Conservation (phyloP, 2,888 invertebrate genomes). For the Tetropium fuscum region DNA sequence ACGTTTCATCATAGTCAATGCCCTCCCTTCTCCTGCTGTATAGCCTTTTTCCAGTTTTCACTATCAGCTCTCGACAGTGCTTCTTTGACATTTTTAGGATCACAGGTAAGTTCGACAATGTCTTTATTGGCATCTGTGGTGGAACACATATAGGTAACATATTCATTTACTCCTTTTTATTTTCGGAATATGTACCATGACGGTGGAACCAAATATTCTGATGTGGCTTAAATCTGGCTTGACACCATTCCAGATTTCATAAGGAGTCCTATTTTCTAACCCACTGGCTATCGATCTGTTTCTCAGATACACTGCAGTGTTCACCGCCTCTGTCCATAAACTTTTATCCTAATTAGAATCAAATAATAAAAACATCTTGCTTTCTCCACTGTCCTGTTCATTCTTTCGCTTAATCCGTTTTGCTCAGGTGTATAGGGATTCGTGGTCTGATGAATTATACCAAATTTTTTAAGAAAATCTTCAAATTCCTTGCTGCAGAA, state of each 20-base stretch:
- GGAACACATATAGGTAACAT: too few species aligned
- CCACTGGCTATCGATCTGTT: conserved; percentile 37
- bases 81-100: too few species aligned
- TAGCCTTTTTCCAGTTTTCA: too few species aligned
- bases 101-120: too few species aligned
- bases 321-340: conserved; percentile 42
- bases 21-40: too few species aligned
- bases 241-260: conserved; percentile 36
- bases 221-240: conserved; percentile 56
- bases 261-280: conserved; percentile 27
- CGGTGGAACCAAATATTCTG: conserved; percentile 56
- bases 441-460: conserved; percentile 51
- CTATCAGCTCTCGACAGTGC: too few species aligned
- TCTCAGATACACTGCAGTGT: conserved; percentile 36
- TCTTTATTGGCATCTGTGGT: too few species aligned
- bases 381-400: conserved; percentile 48
- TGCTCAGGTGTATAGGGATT: conserved; percentile 45
- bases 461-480: conserved; percentile 17
- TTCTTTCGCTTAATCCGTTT: conserved; percentile 47
- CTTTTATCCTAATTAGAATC: conserved; percentile 8
- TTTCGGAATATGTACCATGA: conserved; percentile 53
- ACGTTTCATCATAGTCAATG: too few species aligned
- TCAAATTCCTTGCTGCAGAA: not conserved
- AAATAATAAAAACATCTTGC: conserved; percentile 32
- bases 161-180: too few species aligned